Base-by-base conservation (phyloP, 2,888 invertebrate genomes). In the Cerceris ruficornis region DNA sequence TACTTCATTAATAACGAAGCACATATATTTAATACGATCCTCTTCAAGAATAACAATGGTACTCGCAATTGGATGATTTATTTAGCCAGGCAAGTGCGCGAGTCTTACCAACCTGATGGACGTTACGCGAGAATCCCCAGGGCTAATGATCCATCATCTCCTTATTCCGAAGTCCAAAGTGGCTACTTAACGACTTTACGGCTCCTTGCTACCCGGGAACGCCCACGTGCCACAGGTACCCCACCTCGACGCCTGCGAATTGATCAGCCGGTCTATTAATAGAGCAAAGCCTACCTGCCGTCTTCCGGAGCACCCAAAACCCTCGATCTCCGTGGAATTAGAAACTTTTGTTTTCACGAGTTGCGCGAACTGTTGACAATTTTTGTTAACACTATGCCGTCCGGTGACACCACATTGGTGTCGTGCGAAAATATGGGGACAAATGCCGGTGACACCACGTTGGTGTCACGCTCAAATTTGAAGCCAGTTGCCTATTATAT, bases 171-270 rank as follows among this genome's bases (percentile, higher is more conserved):
- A 76, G 69, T 76, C 67, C 78, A 69, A 75, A 77, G 82, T 82
- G 85, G 78, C 81, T 82, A 81, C 74, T 85, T 85, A 85, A 85
- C 85, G 80, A 84, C 81, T 84, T 84, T 82, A 80, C 82, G 78
- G 79, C 77, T 83, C 67, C 71, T 75, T 73, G 73, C 74, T 83
- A 77, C 52, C 69, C 76, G 69, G 84, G 73, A 75, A 86, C 87
- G 86, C 87, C 87, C 86, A 87, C 86, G 82, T 80, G 86, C 81
- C 86, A 72, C 80, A 81, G 83, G 75, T 84, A 79, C 49, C 75
- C 62, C 46, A 55, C 62, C 68, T 71, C 73, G 65, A 71, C 28
- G 77, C 49, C 73, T 72, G 81, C 84, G 78, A 84, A 84, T 83
- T 83, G 83, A 84, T 84, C 84, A 78, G 66, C 69, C 39, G 64